phyloP scores from a whole-genome alignment of 2,113 vertebrate species.

The Anser cygnoides region DNA sequence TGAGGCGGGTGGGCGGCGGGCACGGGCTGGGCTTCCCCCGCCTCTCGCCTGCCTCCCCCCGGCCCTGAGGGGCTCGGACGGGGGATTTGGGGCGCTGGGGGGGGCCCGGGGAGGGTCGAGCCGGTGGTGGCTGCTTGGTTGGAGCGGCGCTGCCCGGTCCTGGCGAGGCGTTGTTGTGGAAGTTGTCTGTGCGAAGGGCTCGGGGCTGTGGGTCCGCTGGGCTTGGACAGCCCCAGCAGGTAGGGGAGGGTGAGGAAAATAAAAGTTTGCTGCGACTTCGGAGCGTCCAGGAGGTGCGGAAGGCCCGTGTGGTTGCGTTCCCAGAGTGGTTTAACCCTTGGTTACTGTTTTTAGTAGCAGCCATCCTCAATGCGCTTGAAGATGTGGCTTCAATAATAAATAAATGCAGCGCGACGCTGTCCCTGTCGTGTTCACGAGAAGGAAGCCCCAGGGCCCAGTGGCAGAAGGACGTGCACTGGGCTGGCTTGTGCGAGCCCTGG shows the following conservation, averaged over 20 bases:
- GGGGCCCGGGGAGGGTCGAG: too few species aligned
- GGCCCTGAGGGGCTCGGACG: too few species aligned
- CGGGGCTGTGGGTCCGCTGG: neutral
- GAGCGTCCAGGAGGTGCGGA: too few species aligned
- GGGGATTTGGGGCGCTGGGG: too few species aligned
- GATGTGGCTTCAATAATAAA: too few species aligned
- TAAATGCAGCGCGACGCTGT: accelerated
- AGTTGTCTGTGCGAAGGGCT: accelerated
- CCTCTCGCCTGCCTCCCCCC: too few species aligned
- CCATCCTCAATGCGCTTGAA: accelerated
- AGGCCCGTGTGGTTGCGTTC: neutral
- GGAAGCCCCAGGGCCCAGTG: neutral
- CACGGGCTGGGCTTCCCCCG: too few species aligned
- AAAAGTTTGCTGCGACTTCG: too few species aligned
- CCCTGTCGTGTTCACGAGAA: accelerated
- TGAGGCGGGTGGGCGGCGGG: neutral
- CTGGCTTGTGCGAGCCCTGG: too few species aligned
- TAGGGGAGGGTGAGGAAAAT: neutral
- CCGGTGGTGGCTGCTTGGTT: too few species aligned
- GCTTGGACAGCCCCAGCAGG: neutral
- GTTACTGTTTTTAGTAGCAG: accelerated
- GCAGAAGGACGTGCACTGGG: neutral
- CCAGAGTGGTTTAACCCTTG: neutral
- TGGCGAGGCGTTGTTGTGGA: too few species aligned
- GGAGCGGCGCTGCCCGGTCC: too few species aligned